Evolutionary conservation across 2,113 vertebrate species (phyloP).

Genomic region (Cyphomyrus discorhynchus): DNA sequence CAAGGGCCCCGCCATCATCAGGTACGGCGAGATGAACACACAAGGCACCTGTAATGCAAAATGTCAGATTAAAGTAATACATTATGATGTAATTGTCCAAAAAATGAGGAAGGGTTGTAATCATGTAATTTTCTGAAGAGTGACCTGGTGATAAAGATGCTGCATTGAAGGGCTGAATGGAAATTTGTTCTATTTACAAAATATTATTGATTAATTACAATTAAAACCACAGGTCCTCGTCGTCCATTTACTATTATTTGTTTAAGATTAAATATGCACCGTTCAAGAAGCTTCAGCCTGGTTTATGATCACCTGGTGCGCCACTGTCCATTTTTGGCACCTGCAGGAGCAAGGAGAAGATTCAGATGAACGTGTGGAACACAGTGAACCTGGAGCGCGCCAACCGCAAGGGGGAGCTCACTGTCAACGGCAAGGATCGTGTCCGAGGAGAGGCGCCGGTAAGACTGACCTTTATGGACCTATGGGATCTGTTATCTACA

Average conservation of each 20-base stretch:
- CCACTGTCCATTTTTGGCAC: background rate
- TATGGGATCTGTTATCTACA: background rate
- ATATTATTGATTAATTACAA: background rate
- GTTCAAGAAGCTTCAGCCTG: background rate
- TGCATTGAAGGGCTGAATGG: background rate
- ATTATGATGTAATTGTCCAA: background rate
- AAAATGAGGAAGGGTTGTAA: background rate
- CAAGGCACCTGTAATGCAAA: background rate
- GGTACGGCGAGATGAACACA: slow-evolving; percentile 49
- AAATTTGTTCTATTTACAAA: background rate
- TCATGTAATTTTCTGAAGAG: background rate
- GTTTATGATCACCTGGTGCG: slow-evolving; percentile 17
- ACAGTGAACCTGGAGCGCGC: slow-evolving; percentile 75
- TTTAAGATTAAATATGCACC: background rate
- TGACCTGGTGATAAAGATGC: background rate
- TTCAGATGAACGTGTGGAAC: slow-evolving; percentile 73
- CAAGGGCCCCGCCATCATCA: slow-evolving; percentile 85
- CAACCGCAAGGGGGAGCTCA: slow-evolving; percentile 83
- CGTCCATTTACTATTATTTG: background rate
- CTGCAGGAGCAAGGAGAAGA: slow-evolving; percentile 74
- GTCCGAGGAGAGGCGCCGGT: slow-evolving; percentile 88
- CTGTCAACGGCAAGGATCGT: slow-evolving; percentile 65
- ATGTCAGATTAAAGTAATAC: background rate
- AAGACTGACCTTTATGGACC: slow-evolving; percentile 39
- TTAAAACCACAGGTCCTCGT: background rate